Base-by-base conservation (phyloP, 2,888 invertebrate genomes). In the Netelia virgata region DNA sequence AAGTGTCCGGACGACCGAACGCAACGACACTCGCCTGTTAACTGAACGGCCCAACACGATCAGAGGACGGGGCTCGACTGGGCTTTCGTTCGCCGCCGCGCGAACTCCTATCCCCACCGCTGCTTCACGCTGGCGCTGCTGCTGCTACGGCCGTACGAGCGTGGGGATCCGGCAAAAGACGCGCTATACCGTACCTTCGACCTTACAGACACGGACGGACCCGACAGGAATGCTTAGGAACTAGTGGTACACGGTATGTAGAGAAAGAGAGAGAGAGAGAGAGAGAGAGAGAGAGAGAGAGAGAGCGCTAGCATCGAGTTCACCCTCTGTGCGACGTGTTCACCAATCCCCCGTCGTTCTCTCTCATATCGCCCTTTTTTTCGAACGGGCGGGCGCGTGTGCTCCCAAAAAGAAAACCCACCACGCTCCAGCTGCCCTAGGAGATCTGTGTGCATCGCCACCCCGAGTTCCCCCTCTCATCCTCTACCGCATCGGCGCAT, bases 1-100 rank as follows among this genome's bases (percentile, higher is more conserved):
- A 83, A 84, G 80, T 80, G 81, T 86, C 28, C 57, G 10, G 11
- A 75, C 86, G 86, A 90, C 91, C 92, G 91, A 88, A 85, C 92
- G 89, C 83, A 84, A 91, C 92, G 92, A 91, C 92, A 89, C 89
- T 90, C 90, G 92, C 92, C 90, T 90, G 90, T 89, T 85, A 90
- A 92, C 92, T 92, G 89, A 92, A 91, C 90, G 79, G 88, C 91
- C 91, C 92, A 88, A 89, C 91, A 86, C 91, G 91, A 90, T 89
- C 92, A 91, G 90, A 91, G 90, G 91, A 92, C 92, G 90, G 90
- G 89, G 89, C 90, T 89, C 92, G 91, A 92, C 92, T 92, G 91
- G 89, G 47, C 16, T 59, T 75, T 16, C 14, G 16, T 90, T 90
- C 90, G 89, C 88, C 88, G 68, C 82, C 86, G 74, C 76, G 68